Base-by-base conservation (phyloP, 2,888 invertebrate species). In the Pherbina coryleti region DNA sequence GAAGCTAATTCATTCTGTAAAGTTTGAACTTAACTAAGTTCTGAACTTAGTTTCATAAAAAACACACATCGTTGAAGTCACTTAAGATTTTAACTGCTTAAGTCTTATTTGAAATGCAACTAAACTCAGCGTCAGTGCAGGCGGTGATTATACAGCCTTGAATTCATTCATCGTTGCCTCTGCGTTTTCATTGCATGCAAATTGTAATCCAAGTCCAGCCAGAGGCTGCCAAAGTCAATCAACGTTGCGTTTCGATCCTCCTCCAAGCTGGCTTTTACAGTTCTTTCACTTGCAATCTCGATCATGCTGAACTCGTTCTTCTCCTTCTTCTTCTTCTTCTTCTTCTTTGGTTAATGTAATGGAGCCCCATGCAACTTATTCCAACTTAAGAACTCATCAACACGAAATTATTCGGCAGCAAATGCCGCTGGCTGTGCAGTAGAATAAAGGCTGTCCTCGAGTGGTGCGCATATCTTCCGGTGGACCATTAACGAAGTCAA, bases 121-220 rank as follows among this genome's bases (percentile, higher is more conserved):
- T 66, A 11, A 8, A n/a, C 80, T 81, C 57, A 5, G 28, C 67
- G n/a, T n/a, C 81, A 74, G 78, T 76, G 60, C 69, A 76, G 83
- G 80, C 69, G 60, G 78, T 37, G 25, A 19, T 69, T 49, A 31
- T 53, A 55, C 71, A 14, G 57, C 25, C 19, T 69, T 71, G 14
- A 14, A 34, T 75, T 78, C 78, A 79, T 79, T 79, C 72, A 76
- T 79, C 62, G 73, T 25, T 53, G 44, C 37, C 37, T 28, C 31
- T 70, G 70, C 70, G 25, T 70, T 79, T 79, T 79, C 77, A 79
- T 79, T 74, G 75, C 79, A 79, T 77, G 79, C 79, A 79, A 77
- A 79, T 77, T 66, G 72, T 37, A 73, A 44, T 64, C n/a, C 60
- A 49, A 76, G 77, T 76, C 76, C 53, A 71, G 71, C 66, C 31